Evolutionary conservation across 2,888 invertebrate genomes (phyloP).

Genomic region (Drosophila rellima): DNA sequence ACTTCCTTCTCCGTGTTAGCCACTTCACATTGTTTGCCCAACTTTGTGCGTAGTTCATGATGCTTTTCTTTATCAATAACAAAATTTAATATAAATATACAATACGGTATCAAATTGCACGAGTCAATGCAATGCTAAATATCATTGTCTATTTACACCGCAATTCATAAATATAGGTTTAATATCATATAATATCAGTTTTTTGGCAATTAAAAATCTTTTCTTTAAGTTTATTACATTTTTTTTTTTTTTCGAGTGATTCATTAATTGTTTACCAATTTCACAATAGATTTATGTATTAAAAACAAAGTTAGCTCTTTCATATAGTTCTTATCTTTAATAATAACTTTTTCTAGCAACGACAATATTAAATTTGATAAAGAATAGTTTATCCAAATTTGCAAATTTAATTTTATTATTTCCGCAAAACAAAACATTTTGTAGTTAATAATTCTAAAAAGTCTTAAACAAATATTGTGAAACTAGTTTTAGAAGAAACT

Average conservation of each 20-base stretch:
- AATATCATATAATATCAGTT: background rate
- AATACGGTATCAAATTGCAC: conserved; percentile 13
- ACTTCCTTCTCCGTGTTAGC: conserved; percentile 46
- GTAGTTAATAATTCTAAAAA: background rate
- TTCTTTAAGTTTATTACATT: background rate
- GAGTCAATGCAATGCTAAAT: conserved; percentile 14
- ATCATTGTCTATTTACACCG: conserved; percentile 11
- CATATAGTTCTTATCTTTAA: conserved; percentile 1
- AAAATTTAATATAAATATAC: conserved; percentile 15
- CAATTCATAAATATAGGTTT: background rate
- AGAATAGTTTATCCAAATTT: conserved; percentile 6
- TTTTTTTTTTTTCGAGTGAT: background rate
- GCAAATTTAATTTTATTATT: background rate
- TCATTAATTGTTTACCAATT: conserved; percentile 11
- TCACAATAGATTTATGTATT: background rate
- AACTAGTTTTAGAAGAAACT: background rate
- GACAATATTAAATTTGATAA: background rate
- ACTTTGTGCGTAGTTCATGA: conserved; percentile 32
- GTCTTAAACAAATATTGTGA: background rate
- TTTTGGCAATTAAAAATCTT: background rate
- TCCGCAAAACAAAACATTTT: background rate
- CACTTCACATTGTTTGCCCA: conserved; percentile 49
- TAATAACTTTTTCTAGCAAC: background rate
- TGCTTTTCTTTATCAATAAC: conserved; percentile 33
- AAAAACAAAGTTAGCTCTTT: conserved; percentile 1